Base-by-base conservation (phyloP, 2,888 invertebrate genomes). In the Pemphredon lugubris region DNA sequence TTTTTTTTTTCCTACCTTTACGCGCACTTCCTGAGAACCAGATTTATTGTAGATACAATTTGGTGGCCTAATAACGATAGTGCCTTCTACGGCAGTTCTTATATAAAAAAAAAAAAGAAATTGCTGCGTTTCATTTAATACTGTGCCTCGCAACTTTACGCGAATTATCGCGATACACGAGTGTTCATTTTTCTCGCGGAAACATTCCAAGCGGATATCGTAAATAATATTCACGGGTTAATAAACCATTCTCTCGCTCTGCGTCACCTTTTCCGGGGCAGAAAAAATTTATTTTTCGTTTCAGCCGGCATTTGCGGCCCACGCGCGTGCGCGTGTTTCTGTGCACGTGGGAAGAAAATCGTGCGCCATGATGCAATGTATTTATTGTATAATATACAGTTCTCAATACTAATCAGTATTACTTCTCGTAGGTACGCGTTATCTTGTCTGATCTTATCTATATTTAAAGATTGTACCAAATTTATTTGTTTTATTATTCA, bases 321-420 rank as follows among this genome's bases (percentile, higher is more conserved):
- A 78, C 75, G 53, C 55, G 44, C 23, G 20, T 39, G 37, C 39
- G 42, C 70, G 39, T 32, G 61, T 47, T 61, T 57, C 45, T 40
- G 9, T 45, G 18, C 39, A 64, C 59, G 75, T 75, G 73, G 73
- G 78, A 73, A 70, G 75, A 16, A 30, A 63, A 55, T 40, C 69
- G 60, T 50, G 45, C 54, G 30, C 69, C 40, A 14, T 78, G 75
- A 79, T 68, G 79, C 60, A 78, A 78, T 42, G 16, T 14, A 70
- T 51, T n/a, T n/a, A n/a, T n/a, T n/a, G 53, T 59, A 65, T 60
- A 59, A 53, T 60, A 59, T 34, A 34, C 3, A 9, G n/a, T 11
- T 34, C 11, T n/a, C 34, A 34, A 34, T 34, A 34, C n/a, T 11
- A 34, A 34, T 34, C n/a, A 34, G 11, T 0, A n/a, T 34, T n/a